Conservation (phyloP, 2,888 invertebrate genomes). For the Tridacna gigas region DNA sequence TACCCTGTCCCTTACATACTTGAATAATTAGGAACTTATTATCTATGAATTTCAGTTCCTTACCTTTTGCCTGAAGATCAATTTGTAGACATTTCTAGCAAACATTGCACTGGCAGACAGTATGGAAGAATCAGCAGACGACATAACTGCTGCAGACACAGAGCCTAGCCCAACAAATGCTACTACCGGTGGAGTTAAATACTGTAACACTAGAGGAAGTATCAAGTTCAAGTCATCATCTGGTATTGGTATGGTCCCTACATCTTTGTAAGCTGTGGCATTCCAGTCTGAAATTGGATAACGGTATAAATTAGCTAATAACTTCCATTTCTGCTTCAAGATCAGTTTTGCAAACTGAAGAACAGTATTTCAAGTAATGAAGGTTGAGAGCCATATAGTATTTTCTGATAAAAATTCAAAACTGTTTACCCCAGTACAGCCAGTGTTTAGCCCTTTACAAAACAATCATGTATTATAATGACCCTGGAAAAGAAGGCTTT, state of each 20-base stretch:
- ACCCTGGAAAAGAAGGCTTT: too few relatives aligned
- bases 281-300: slow-evolving; percentile 92
- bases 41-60: slow-evolving; percentile 69
- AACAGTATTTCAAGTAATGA: too few relatives aligned
- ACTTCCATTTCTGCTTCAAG: too few relatives aligned
- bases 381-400: too few relatives aligned
- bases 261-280: slow-evolving; percentile 91
- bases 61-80: slow-evolving; percentile 96
- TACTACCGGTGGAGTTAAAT: slow-evolving; percentile 97
- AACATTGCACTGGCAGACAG: slow-evolving; percentile 99
- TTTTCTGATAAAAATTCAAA: too few relatives aligned
- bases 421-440: too few relatives aligned
- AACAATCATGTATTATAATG: too few relatives aligned
- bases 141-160: slow-evolving; percentile 99
- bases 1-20: too few relatives aligned
- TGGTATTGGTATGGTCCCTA: slow-evolving; percentile 78
- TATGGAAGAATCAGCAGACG: slow-evolving; percentile 99
- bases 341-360: too few relatives aligned
- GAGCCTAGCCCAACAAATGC: slow-evolving; percentile 99
- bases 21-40: not conserved
- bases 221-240: slow-evolving; percentile 94
- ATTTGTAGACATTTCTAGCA: slow-evolving; percentile 98
- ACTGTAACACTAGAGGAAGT: slow-evolving; percentile 97
- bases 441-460: too few relatives aligned
- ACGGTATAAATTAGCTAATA: not conserved